phyloP scores from a whole-genome alignment of 2,113 vertebrate genomes.

The Diglossa brunneiventris region DNA sequence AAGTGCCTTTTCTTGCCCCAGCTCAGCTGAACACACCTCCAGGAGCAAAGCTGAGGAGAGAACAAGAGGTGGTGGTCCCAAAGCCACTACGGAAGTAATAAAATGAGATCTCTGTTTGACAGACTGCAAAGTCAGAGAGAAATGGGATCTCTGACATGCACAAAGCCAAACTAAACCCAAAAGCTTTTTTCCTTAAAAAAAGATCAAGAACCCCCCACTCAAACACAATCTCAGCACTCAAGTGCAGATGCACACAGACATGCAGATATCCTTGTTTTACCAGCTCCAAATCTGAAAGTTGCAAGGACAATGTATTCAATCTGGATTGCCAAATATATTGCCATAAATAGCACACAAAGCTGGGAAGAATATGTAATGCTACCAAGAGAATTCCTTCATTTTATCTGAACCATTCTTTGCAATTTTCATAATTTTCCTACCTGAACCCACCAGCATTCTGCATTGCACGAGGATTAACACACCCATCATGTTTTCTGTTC shows the following conservation, averaged over 20 bases:
- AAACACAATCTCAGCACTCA: neutral
- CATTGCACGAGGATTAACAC: neutral
- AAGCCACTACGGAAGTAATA: neutral
- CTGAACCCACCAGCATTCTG: neutral
- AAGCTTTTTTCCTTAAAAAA: neutral
- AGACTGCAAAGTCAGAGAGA: neutral
- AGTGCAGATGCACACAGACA: neutral
- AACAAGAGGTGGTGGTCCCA: neutral
- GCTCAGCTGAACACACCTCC: neutral
- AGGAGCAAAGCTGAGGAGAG: neutral
- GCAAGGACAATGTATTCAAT: neutral
- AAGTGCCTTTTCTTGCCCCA: neutral
- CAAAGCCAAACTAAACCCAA: neutral
- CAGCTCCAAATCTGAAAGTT: neutral
- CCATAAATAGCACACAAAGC: neutral
- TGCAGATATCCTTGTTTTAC: neutral
- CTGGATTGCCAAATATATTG: neutral
- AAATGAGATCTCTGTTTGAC: neutral
- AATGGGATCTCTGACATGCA: neutral
- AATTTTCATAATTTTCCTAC: neutral
- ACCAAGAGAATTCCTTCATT: neutral
- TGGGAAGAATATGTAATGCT: neutral
- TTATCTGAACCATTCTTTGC: neutral
- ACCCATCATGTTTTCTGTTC: neutral
- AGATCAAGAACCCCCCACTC: neutral